phyloP scores from a whole-genome alignment of 2,888 invertebrate genomes.

The Cepaea hortensis region DNA sequence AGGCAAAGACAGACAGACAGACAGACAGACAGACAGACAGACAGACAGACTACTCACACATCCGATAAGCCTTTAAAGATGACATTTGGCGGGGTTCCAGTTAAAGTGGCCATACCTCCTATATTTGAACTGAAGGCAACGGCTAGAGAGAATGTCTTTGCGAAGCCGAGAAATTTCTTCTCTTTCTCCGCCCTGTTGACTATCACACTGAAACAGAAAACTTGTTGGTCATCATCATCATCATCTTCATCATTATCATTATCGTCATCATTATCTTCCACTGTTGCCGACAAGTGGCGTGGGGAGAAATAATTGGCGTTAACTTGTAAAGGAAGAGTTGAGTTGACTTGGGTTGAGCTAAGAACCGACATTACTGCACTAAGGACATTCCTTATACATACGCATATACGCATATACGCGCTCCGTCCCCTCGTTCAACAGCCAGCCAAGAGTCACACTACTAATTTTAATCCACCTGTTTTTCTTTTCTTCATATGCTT shows the following conservation, averaged over 20 bases:
- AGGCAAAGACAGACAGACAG: neutral
- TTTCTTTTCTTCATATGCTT: no score
- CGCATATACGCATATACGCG: no score
- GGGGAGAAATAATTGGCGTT: no score
- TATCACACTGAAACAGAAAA: neutral
- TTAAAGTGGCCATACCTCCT: conserved; percentile 76
- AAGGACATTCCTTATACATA: no score
- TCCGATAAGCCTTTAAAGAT: conserved; percentile 74
- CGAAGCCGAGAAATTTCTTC: conserved; percentile 41
- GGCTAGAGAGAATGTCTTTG: conserved; percentile 64
- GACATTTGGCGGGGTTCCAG: conserved; percentile 76
- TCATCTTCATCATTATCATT: no score
- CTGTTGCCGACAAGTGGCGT: no score
- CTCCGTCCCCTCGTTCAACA: no score
- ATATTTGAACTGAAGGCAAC: conserved; percentile 75
- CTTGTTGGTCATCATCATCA: neutral
- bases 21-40: neutral
- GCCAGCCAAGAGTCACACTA: no score
- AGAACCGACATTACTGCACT: no score
- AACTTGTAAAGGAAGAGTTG: neutral
- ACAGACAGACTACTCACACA: conserved; percentile 55
- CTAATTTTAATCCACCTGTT: no score
- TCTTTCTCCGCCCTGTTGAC: neutral
- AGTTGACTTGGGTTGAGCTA: no score
- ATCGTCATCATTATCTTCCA: no score